Conservation (phyloP, 2,888 invertebrate species). For the Nymphalis polychloros region DNA sequence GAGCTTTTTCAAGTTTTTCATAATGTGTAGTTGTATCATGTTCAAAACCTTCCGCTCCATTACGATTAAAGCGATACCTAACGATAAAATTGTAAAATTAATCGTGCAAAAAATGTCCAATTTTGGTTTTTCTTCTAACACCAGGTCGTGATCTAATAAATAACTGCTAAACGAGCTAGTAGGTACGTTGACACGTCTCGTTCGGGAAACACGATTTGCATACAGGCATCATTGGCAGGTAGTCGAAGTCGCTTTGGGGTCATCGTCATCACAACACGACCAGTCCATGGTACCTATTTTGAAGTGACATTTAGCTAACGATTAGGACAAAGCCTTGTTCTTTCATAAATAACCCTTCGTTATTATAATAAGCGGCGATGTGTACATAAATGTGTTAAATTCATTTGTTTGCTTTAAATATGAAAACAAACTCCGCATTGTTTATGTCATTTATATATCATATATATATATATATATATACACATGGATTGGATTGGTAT, state of each 20-base stretch:
- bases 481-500: no score
- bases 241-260: conserved; percentile 61
- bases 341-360: conserved; percentile 32
- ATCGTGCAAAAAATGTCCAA: conserved; percentile 35
- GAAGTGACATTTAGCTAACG: conserved; percentile 68
- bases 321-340: conserved; percentile 56
- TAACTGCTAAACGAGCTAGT: conserved; percentile 59
- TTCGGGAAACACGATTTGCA: conserved; percentile 70
- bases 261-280: conserved; percentile 71
- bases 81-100: conserved; percentile 22
- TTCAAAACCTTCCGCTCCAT: conserved; percentile 16
- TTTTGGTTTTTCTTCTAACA: conserved; percentile 34
- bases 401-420: background rate
- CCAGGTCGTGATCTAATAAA: conserved; percentile 65
- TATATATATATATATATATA: no score
- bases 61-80: conserved; percentile 12
- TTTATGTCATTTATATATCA: no score
- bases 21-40: background rate
- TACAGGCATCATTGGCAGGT: conserved; percentile 73
- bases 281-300: conserved; percentile 61
- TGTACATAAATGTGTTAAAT: background rate
- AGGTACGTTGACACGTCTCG: conserved; percentile 66
- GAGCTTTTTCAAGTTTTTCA: background rate
- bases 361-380: background rate
- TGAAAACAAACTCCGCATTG: no score